Conservation (phyloP, 2,797 vertebrate species). For the Enteromius argenteus region DNA sequence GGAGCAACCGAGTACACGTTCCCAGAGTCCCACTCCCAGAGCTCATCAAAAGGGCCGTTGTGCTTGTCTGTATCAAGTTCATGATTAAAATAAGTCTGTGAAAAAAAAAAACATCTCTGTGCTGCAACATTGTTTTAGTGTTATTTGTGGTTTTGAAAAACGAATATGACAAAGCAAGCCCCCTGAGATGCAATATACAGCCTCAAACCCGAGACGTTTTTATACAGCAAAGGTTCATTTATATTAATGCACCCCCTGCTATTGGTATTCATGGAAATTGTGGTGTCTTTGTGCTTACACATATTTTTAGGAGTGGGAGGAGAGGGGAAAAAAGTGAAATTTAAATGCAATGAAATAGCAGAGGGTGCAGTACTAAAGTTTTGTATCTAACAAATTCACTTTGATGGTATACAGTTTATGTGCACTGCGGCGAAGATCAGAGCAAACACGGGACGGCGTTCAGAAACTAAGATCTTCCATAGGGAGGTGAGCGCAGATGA, state of each 20-base stretch:
- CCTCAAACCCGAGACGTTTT: conserved; percentile 8
- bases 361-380: conserved; percentile 22
- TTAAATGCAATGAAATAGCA: conserved; percentile 37
- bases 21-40: conserved; percentile 44
- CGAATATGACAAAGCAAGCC: conserved; percentile 30
- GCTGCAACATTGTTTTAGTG: conserved; percentile 20
- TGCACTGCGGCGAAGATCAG: conserved; percentile 29
- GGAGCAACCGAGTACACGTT: background rate
- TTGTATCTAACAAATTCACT: conserved; percentile 51
- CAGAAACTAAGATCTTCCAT: conserved; percentile 1
- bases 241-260: conserved; percentile 37
- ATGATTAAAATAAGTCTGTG: conserved; percentile 46
- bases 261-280: conserved; percentile 53
- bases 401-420: conserved; percentile 36
- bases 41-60: conserved; percentile 41
- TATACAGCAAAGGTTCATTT: conserved; percentile 39
- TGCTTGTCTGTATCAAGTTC: conserved; percentile 39
- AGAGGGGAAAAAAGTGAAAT: background rate
- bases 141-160: conserved; percentile 48
- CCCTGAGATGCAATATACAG: conserved; percentile 20
- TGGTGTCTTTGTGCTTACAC: conserved; percentile 6
- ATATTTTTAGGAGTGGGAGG: conserved; percentile 25
- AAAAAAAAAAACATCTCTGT: background rate
- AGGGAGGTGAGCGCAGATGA: background rate
- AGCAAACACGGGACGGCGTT: conserved; percentile 6